phyloP scores from a whole-genome alignment of 2,888 invertebrate species.

The Mactromeris polynyma region DNA sequence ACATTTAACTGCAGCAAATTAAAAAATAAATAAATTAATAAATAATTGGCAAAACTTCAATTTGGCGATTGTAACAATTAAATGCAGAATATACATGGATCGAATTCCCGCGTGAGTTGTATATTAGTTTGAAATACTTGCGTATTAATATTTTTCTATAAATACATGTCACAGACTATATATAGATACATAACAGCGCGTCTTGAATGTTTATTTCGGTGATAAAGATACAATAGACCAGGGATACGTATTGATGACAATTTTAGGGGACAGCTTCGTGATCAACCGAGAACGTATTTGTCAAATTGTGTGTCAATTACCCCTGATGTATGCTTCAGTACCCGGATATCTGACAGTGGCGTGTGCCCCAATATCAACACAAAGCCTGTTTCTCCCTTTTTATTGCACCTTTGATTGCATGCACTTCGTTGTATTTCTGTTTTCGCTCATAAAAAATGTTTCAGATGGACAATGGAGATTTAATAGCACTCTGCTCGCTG shows the following conservation, averaged over 20 bases:
- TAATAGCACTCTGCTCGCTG: background rate
- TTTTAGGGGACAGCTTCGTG: background rate
- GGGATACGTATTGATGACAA: background rate
- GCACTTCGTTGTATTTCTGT: background rate
- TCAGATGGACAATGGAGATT: background rate
- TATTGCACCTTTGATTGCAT: background rate
- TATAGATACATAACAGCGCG: background rate
- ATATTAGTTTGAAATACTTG: background rate
- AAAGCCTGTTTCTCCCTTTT: background rate
- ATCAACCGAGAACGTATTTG: background rate
- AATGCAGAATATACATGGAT: no score
- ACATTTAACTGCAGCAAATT: no score
- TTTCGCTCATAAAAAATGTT: background rate
- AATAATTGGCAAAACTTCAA: no score
- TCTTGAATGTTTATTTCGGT: background rate
- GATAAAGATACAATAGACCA: background rate
- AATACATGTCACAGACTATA: background rate
- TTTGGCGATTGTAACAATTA: no score
- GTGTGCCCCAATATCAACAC: background rate
- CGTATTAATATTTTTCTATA: background rate
- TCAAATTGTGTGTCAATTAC: background rate
- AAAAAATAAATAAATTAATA: no score
- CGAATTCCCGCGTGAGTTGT: no score
- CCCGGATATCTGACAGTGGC: background rate
- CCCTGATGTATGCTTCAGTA: background rate